These are phyloP conservation scores for Punctoribates punctum DNA, from an alignment of 2,888 invertebrate genomes.

Conservation along the genomic window DNA sequence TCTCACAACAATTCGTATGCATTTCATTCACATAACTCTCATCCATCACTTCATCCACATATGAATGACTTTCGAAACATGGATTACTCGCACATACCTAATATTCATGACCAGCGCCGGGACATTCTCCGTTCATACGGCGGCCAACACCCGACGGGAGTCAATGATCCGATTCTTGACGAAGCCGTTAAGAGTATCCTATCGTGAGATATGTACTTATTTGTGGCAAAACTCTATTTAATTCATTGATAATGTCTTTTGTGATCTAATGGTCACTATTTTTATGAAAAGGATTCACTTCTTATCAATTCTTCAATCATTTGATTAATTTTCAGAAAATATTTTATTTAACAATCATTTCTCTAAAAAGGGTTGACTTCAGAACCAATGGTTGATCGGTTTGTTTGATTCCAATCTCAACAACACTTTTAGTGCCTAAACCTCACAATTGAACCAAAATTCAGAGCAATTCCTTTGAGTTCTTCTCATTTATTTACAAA, in stretches of 20 bases:
- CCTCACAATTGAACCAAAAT: not conserved
- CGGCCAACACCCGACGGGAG: conserved; percentile 39
- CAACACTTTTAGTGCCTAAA: conserved; percentile 18
- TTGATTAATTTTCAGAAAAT: not conserved
- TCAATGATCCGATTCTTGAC: conserved; percentile 56
- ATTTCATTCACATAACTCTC: conserved; percentile 26
- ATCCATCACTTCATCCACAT: conserved; percentile 29
- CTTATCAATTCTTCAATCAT: not conserved
- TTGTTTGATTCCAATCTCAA: not conserved
- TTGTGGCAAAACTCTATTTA: not conserved
- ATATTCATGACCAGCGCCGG: conserved; percentile 28
- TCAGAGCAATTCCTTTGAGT: conserved; percentile 11
- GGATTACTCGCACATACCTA: conserved; percentile 31
- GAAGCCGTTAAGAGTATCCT: conserved; percentile 60
- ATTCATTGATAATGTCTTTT: not conserved
- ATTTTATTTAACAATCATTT: not conserved
- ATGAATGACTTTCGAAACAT: conserved; percentile 27
- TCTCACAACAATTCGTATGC: conserved; percentile 30
- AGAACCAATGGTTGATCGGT: not conserved
- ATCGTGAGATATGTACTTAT: conserved; percentile 29
- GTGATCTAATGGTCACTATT: conserved; percentile 8
- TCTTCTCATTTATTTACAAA: not conserved
- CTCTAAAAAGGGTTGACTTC: conserved; percentile 17
- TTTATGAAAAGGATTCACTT: not conserved
- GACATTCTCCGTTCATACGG: not conserved